These are phyloP conservation scores for Acleris cristana DNA, from an alignment of 2,888 invertebrate species.

Conservation along the genomic window DNA sequence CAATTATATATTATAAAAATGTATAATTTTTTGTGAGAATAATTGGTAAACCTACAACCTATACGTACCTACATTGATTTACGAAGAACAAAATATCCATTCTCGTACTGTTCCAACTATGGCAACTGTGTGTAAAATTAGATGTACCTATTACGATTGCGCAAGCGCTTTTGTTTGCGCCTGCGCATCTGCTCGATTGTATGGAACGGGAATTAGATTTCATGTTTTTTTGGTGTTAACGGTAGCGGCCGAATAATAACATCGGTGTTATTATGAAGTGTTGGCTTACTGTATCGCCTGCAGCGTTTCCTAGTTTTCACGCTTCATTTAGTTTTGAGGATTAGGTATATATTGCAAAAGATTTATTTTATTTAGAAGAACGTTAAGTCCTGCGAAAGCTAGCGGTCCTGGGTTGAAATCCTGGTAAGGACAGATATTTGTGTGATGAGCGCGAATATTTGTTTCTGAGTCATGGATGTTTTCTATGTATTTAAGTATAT, in stretches of 20 bases:
- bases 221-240: conserved; percentile 51
- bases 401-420: no score
- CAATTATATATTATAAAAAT: no score
- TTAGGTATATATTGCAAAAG: no score
- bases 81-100: not conserved
- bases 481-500: no score
- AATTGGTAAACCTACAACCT: not conserved
- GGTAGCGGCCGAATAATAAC: conserved; percentile 41
- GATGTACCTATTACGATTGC: conserved; percentile 61
- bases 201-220: conserved; percentile 72
- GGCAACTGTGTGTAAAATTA: conserved; percentile 60
- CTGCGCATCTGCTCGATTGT: conserved; percentile 75
- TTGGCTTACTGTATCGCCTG: conserved; percentile 3
- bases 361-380: no score
- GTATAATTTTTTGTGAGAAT: not conserved
- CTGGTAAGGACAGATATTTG: no score
- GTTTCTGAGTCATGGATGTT: no score
- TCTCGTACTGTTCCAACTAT: conserved; percentile 33
- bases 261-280: conserved; percentile 6
- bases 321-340: no score
- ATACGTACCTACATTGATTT: not conserved
- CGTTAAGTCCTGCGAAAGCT: no score
- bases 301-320: no score
- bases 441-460: no score
- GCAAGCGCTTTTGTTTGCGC: conserved; percentile 67